phyloP scores from a whole-genome alignment of 1,140 invertebrate genomes.

The Monomorium pharaonis region DNA sequence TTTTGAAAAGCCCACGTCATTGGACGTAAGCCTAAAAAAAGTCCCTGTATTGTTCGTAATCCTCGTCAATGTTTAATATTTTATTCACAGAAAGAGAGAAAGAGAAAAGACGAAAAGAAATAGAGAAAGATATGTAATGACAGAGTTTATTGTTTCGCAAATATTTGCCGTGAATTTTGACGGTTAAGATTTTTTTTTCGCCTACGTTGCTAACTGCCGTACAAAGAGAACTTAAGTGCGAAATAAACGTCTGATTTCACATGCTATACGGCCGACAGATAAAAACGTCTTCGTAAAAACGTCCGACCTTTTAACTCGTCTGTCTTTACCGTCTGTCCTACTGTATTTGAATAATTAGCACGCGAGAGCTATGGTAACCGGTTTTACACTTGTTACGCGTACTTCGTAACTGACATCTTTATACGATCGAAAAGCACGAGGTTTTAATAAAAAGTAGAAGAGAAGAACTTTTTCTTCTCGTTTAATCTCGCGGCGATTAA shows the following conservation, averaged over 20 bases:
- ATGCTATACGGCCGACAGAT: neutral
- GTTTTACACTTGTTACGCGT: conserved; percentile 17
- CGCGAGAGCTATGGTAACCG: neutral
- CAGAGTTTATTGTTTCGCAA: neutral
- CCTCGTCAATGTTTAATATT: neutral
- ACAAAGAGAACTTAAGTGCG: neutral
- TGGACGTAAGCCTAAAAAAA: neutral
- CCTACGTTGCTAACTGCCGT: neutral
- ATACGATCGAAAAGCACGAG: neutral
- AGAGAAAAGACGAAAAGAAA: neutral
- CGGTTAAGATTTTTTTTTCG: neutral
- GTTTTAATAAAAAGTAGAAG: neutral
- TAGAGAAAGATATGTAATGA: neutral
- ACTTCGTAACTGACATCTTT: neutral
- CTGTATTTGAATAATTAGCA: conserved; percentile 12
- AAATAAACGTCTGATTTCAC: neutral
- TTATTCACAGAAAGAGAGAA: neutral
- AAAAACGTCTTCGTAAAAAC: neutral
- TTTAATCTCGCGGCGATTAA: neutral
- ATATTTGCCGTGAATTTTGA: neutral
- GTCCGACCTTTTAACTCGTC: neutral
- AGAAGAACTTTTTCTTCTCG: neutral
- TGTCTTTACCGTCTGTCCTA: neutral
- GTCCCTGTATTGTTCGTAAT: neutral
- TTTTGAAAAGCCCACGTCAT: conserved; percentile 5